Conservation (phyloP, 1,140 invertebrate species). For the Scaptomyza pallida region DNA sequence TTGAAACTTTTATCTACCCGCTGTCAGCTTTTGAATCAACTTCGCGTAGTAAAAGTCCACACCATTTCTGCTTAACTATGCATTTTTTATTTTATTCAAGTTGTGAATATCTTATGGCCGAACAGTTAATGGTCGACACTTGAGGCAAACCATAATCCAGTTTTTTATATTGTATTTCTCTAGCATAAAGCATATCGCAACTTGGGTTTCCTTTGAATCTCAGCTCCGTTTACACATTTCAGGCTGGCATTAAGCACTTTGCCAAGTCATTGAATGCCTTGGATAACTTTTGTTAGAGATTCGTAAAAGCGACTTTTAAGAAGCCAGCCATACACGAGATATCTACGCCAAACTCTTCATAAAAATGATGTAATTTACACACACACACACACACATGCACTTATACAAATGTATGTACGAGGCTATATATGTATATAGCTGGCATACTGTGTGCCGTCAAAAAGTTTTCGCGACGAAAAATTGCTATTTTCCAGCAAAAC, state of each 20-base stretch:
- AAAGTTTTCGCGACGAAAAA: slow-evolving; percentile 57
- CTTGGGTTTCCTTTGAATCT: slow-evolving; percentile 10
- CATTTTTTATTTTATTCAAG: neutral
- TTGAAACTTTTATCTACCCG: no score
- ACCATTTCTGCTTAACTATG: neutral
- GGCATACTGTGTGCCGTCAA: slow-evolving; percentile 61
- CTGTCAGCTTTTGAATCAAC: neutral
- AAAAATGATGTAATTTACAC: slow-evolving; percentile 52
- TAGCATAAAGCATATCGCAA: slow-evolving; percentile 4
- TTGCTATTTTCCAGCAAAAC: slow-evolving; percentile 51
- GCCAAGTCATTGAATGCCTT: slow-evolving; percentile 42
- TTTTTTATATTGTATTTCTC: slow-evolving; percentile 12
- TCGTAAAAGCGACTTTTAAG: slow-evolving; percentile 32
- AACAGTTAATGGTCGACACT: slow-evolving; percentile 17
- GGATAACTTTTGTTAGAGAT: slow-evolving; percentile 23
- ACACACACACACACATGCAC: neutral
- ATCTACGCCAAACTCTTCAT: slow-evolving; percentile 41
- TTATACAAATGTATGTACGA: no score
- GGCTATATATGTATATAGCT: slow-evolving; percentile 57
- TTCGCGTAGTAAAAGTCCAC: neutral
- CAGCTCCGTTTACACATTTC: slow-evolving; percentile 17
- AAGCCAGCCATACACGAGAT: slow-evolving; percentile 26
- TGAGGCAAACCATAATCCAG: slow-evolving; percentile 20
- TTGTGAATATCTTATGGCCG: neutral
- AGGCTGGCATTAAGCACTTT: slow-evolving; percentile 34